These are phyloP conservation scores for Microctonus aethiopoides DNA, from an alignment of 2,888 invertebrate genomes.

Conservation along the genomic window DNA sequence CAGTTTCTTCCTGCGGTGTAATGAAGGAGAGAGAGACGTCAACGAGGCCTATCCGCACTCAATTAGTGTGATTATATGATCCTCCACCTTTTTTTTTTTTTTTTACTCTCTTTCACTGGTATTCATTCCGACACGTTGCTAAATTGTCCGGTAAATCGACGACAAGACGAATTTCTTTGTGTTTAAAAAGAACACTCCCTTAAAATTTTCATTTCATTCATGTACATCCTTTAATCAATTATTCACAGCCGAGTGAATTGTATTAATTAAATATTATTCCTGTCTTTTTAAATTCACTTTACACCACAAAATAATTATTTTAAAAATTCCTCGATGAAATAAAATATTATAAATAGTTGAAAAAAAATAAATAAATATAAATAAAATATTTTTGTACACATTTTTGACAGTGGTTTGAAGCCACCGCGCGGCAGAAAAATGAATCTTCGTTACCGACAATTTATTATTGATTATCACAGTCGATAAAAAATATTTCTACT, in stretches of 20 bases:
- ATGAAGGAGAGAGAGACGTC: slow-evolving; percentile 65
- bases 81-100: slow-evolving; percentile 40
- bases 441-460: slow-evolving; percentile 39
- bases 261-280: too few relatives aligned
- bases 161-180: slow-evolving; percentile 11
- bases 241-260: neutral
- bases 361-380: neutral
- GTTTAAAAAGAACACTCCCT: neutral
- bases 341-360: too few relatives aligned
- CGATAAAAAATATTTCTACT: slow-evolving; percentile 50
- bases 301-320: too few relatives aligned
- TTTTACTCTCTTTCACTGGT: slow-evolving; percentile 31
- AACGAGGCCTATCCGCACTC: slow-evolving; percentile 65
- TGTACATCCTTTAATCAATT: neutral
- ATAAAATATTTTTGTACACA: neutral
- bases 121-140: neutral
- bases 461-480: slow-evolving; percentile 27
- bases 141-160: slow-evolving; percentile 16
- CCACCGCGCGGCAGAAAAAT: slow-evolving; percentile 51
- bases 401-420: slow-evolving; percentile 38
- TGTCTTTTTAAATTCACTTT: too few relatives aligned
- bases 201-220: neutral
- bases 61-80: slow-evolving; percentile 62
- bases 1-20: slow-evolving; percentile 49
- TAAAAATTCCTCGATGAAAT: too few relatives aligned